Evolutionary conservation across 2,797 vertebrate genomes (phyloP).

Genomic region (Enteromius fasciolatus): DNA sequence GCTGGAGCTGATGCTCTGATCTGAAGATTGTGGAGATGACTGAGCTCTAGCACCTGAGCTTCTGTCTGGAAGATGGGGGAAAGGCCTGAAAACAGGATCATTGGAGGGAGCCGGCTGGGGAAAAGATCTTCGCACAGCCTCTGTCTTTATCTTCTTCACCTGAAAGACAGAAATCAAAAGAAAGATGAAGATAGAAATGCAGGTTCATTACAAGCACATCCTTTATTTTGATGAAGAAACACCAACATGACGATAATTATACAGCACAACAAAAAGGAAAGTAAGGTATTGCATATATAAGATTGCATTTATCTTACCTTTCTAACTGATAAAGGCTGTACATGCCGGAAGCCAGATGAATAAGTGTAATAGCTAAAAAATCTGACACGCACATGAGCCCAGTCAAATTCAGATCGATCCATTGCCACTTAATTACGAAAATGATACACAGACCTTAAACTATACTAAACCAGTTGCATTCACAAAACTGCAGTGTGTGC

Average conservation of each 20-base stretch:
- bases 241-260: conserved; percentile 21
- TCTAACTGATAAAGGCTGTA: conserved; percentile 69
- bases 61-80: conserved; percentile 62
- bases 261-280: conserved; percentile 4
- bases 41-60: conserved; percentile 60
- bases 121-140: conserved; percentile 56
- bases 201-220: neutral
- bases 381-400: conserved; percentile 69
- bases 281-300: neutral
- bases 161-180: conserved; percentile 60
- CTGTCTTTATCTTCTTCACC: conserved; percentile 74
- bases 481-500: neutral
- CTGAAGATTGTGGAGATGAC: conserved; percentile 23
- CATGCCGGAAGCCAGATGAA: conserved; percentile 42
- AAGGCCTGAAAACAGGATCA: conserved; percentile 62
- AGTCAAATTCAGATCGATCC: conserved; percentile 59
- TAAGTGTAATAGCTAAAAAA: conserved; percentile 71
- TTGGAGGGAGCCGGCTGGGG: conserved; percentile 66
- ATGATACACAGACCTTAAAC: neutral
- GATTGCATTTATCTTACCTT: conserved; percentile 69
- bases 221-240: conserved; percentile 43
- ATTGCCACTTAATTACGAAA: conserved; percentile 52
- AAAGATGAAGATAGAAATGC: conserved; percentile 7
- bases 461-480: neutral
- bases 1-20: neutral